Percentiles rank a stretch among this genome's conserved stretches.
Conservation (phyloP, 2,113 vertebrate species). For the Sterna hirundo region DNA sequence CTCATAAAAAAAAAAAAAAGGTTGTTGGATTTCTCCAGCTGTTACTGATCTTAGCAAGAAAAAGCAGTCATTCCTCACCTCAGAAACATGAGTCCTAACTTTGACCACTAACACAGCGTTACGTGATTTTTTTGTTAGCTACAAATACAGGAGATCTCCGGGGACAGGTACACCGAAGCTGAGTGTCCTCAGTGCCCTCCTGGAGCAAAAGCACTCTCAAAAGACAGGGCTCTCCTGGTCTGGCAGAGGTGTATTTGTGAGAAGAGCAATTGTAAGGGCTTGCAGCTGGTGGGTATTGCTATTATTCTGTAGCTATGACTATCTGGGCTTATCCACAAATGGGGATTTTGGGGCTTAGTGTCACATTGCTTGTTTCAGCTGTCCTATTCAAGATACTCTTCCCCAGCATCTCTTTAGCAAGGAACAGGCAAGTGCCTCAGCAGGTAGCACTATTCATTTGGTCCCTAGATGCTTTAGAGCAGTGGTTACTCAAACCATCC, state of each 20-base stretch:
- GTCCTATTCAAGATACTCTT: not conserved
- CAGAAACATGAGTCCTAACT: not conserved
- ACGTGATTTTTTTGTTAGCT: not conserved
- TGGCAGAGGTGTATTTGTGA: not conserved
- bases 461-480: not conserved
- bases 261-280: not conserved
- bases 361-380: not conserved
- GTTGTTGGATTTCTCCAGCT: conserved; percentile 46
- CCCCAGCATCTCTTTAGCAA: not conserved
- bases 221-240: not conserved
- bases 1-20: not conserved
- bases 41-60: not conserved
- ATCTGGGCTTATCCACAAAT: not conserved
- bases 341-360: not conserved
- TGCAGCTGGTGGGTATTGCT: not conserved
- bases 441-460: not conserved
- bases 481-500: not conserved
- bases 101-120: not conserved
- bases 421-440: not conserved
- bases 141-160: not conserved
- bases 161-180: not conserved
- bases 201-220: not conserved
- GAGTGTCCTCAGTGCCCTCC: not conserved
- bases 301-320: not conserved
- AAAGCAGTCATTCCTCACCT: not conserved